These are phyloP conservation scores for Sebastes paucispinis DNA, from an alignment of 2,797 vertebrate genomes.

Conservation along the genomic window DNA sequence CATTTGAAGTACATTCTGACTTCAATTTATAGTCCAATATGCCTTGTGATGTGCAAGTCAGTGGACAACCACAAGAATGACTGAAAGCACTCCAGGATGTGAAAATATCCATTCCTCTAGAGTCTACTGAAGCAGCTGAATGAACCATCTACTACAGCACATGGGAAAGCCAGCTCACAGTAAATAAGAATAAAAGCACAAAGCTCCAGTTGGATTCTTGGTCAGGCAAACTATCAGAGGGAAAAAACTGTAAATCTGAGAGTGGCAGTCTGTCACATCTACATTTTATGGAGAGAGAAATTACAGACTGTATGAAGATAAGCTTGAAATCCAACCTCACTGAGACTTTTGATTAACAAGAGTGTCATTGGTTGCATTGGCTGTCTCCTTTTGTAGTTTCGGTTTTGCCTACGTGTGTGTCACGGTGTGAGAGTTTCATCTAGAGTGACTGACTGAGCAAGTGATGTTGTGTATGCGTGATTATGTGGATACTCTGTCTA, in stretches of 20 bases:
- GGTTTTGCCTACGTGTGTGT: background rate
- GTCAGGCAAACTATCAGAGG: background rate
- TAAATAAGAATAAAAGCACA: background rate
- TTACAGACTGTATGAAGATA: background rate
- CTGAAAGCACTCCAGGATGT: background rate
- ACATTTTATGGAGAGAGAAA: background rate
- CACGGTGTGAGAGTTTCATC: background rate
- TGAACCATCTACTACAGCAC: background rate
- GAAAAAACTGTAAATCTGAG: background rate
- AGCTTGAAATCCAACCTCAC: background rate
- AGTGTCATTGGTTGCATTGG: background rate
- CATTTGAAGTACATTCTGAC: background rate
- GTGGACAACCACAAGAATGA: background rate
- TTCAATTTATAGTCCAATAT: background rate
- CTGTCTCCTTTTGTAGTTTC: background rate
- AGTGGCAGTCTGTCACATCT: background rate
- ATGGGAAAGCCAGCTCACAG: background rate
- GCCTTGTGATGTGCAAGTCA: background rate
- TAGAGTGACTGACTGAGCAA: background rate
- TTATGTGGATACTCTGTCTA: conserved; percentile 38
- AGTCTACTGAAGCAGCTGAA: conserved; percentile 14
- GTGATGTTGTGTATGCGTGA: background rate
- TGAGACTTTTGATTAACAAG: background rate
- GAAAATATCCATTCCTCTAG: background rate
- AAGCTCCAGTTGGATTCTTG: background rate